A percentile compares a stretch with the other conserved stretches of the same genome.
phyloP scores from a whole-genome alignment of 2,797 vertebrate genomes.

The Halcyon badia region DNA sequence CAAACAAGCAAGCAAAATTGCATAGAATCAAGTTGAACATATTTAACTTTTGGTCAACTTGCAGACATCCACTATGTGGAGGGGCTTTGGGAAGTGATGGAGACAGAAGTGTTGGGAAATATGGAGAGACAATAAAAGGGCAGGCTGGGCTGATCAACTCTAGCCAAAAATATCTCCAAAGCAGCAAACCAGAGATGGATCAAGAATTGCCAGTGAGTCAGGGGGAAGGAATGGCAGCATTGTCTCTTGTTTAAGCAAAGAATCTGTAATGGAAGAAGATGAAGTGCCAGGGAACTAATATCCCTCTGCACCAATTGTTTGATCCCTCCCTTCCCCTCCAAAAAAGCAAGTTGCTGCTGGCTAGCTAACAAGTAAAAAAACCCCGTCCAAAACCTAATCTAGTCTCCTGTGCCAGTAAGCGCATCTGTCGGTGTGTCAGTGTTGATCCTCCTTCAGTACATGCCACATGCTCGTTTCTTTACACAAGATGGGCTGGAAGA shows the following conservation, averaged over 20 bases:
- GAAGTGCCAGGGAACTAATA: constrained; percentile 57
- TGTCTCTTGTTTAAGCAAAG: constrained; percentile 58
- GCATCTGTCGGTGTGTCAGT: constrained; percentile 65
- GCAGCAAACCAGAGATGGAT: constrained; percentile 48
- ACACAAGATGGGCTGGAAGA: constrained; percentile 62
- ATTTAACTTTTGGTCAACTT: constrained; percentile 12
- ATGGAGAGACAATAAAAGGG: constrained; percentile 26
- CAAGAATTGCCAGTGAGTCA: constrained; percentile 52
- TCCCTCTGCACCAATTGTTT: constrained; percentile 54
- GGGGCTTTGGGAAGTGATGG: constrained; percentile 6
- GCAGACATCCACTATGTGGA: neutral
- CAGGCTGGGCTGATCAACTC: constrained; percentile 26
- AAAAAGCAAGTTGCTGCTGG: constrained; percentile 72
- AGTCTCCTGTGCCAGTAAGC: constrained; percentile 55
- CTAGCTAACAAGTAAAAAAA: constrained; percentile 63
- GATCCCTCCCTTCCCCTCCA: constrained; percentile 46
- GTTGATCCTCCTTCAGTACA: constrained; percentile 72
- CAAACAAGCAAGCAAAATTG: neutral
- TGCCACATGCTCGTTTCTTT: constrained; percentile 68
- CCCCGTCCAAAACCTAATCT: constrained; percentile 55
- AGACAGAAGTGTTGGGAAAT: constrained; percentile 38
- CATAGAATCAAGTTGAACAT: neutral
- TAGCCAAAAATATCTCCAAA: constrained; percentile 47
- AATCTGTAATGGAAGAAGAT: constrained; percentile 66
- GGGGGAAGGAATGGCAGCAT: constrained; percentile 63